Conservation (phyloP, 2,888 invertebrate genomes). For the Teleiodes luculella region DNA sequence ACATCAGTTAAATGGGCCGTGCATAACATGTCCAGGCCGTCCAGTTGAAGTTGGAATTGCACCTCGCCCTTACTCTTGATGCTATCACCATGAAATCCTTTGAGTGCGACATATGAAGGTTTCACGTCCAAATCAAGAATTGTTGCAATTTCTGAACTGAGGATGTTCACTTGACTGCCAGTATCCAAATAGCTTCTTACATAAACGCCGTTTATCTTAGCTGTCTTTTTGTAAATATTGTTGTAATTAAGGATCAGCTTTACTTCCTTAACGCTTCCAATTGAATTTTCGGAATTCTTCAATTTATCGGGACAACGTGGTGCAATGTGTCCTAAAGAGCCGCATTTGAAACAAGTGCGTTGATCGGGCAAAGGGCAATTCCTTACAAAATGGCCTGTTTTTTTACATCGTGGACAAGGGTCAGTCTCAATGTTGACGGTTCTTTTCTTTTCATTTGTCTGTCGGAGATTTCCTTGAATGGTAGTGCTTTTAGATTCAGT, state of each 20-base stretch:
- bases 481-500: slow-evolving; percentile 13
- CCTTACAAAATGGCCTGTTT: slow-evolving; percentile 21
- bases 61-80: slow-evolving; percentile 22
- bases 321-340: slow-evolving; percentile 24
- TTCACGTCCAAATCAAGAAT: slow-evolving; percentile 8
- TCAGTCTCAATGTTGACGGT: slow-evolving; percentile 4
- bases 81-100: slow-evolving; percentile 21
- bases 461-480: too few relatives aligned
- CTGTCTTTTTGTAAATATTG: slow-evolving; percentile 19
- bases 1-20: slow-evolving; percentile 18
- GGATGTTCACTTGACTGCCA: slow-evolving; percentile 22
- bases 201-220: slow-evolving; percentile 15
- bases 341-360: slow-evolving; percentile 25
- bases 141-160: neutral
- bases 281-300: neutral
- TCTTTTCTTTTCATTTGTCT: neutral
- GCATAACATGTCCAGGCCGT: slow-evolving; percentile 16
- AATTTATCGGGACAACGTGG: slow-evolving; percentile 13
- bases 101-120: slow-evolving; percentile 11
- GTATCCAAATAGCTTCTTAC: slow-evolving; percentile 24
- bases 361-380: slow-evolving; percentile 23
- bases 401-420: slow-evolving; percentile 23
- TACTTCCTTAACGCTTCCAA: slow-evolving; percentile 19
- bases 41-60: slow-evolving; percentile 23
- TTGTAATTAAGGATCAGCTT: slow-evolving; percentile 24